Evolutionary conservation across 2,113 vertebrate species (phyloP).

Genomic region (Corvus hawaiiensis): DNA sequence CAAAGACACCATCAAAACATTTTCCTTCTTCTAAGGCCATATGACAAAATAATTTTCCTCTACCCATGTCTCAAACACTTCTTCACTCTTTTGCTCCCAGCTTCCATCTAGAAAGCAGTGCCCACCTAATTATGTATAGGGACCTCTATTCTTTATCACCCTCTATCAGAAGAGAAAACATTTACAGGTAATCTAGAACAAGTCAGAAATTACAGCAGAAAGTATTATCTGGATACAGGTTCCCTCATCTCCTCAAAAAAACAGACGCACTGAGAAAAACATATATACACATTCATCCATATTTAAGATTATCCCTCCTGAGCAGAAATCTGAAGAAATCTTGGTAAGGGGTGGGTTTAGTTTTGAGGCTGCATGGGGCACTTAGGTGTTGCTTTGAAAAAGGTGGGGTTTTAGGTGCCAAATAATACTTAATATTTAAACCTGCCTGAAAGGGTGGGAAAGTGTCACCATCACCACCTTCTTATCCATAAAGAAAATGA

Average conservation of each 20-base stretch:
- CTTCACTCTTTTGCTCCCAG: background rate
- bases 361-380: background rate
- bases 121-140: background rate
- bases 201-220: background rate
- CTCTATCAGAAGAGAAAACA: background rate
- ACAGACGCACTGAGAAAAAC: background rate
- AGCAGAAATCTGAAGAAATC: background rate
- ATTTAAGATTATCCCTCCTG: background rate
- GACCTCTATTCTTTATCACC: background rate
- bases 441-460: background rate
- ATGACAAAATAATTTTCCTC: background rate
- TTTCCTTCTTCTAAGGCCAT: background rate
- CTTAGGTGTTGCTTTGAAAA: background rate
- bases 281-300: background rate
- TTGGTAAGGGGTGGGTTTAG: background rate
- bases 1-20: background rate
- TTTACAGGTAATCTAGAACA: background rate
- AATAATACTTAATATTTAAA: background rate
- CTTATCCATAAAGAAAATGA: background rate
- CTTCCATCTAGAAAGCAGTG: background rate
- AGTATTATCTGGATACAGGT: background rate
- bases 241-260: background rate
- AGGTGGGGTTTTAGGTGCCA: background rate
- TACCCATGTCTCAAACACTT: background rate
- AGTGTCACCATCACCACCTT: background rate